A percentile compares a stretch with the other conserved stretches of the same genome.
Conservation (phyloP, 1,140 invertebrate genomes). For the Leptonema lineaticorne region DNA sequence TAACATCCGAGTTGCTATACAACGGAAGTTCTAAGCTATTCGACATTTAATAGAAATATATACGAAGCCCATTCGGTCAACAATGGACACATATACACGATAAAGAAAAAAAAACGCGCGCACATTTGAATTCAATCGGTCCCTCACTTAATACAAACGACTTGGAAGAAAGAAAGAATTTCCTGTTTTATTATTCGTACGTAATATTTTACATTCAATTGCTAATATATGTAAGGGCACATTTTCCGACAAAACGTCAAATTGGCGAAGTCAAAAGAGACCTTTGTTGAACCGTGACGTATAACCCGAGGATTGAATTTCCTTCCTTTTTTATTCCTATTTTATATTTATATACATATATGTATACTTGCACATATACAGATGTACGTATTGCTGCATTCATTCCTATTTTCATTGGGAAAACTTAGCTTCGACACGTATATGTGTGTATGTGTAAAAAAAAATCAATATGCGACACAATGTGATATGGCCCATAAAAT, state of each 20-base stretch:
- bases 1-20: too few species aligned
- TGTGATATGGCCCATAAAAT: slow-evolving; percentile 28
- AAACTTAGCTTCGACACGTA: neutral
- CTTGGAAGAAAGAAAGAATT: too few species aligned
- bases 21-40: too few species aligned
- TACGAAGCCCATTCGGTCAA: too few species aligned
- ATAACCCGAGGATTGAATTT: neutral
- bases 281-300: neutral
- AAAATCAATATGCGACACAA: slow-evolving; percentile 32
- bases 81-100: too few species aligned
- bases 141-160: too few species aligned
- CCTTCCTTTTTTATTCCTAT: neutral
- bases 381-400: neutral
- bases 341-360: too few species aligned
- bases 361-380: neutral
- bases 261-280: neutral
- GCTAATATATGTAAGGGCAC: neutral
- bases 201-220: neutral
- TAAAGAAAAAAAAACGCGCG: too few species aligned
- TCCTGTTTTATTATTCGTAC: too few species aligned
- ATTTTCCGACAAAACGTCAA: neutral
- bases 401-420: slow-evolving; percentile 2
- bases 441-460: neutral
- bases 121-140: too few species aligned
- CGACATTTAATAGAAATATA: too few species aligned